These are phyloP conservation scores for Sipha flava DNA, from an alignment of 1,140 invertebrate species.

Conservation along the genomic window DNA sequence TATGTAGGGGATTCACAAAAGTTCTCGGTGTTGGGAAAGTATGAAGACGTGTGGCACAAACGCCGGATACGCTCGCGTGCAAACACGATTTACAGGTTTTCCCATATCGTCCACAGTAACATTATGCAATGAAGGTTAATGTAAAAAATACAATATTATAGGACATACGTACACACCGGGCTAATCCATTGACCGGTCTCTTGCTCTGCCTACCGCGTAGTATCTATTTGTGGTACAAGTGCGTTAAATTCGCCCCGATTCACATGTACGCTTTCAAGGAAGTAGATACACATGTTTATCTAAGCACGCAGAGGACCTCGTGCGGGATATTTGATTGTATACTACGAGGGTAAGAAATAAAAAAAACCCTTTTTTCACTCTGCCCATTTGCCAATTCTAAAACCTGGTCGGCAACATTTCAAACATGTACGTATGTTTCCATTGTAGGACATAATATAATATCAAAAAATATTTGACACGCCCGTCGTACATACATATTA, in stretches of 20 bases:
- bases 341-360: background rate
- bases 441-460: constrained; percentile 24
- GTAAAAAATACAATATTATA: background rate
- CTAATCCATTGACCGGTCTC: constrained; percentile 4
- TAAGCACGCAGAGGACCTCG: constrained; percentile 19
- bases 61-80: background rate
- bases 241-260: background rate
- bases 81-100: constrained; percentile 16
- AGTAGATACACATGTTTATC: constrained; percentile 7
- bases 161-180: background rate
- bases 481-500: background rate
- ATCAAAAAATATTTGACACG: constrained; percentile 24
- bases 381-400: background rate
- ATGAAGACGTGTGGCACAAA: background rate
- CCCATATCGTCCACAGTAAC: background rate
- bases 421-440: constrained; percentile 14
- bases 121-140: background rate
- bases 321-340: constrained; percentile 14
- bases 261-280: background rate
- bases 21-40: background rate
- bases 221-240: background rate
- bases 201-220: background rate
- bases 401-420: constrained; percentile 20
- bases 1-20: background rate
- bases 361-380: background rate